Evolutionary conservation across 2,888 invertebrate species (phyloP).

Genomic region (Lymantria dispar): DNA sequence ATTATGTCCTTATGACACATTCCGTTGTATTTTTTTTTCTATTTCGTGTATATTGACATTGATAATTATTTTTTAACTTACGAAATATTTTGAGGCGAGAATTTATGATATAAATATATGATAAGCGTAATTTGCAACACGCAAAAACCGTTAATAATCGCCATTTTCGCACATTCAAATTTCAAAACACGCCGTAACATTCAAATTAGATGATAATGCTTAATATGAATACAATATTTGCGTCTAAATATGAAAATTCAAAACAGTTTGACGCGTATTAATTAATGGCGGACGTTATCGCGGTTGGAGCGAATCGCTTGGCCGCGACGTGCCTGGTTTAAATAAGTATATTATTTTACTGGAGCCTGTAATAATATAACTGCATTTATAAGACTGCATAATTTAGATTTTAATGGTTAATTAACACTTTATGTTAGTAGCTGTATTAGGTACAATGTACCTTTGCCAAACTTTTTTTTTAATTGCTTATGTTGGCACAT

Average conservation of each 20-base stretch:
- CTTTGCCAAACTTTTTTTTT: no score
- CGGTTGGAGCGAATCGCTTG: conserved; percentile 3
- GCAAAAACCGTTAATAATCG: background rate
- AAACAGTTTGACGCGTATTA: conserved; percentile 36
- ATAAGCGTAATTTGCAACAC: no score
- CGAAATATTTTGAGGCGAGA: no score
- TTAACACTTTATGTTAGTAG: background rate
- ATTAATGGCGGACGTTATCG: conserved; percentile 33
- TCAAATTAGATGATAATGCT: conserved; percentile 36
- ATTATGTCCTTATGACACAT: no score
- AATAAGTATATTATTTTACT: conserved; percentile 1
- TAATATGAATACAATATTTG: conserved; percentile 33
- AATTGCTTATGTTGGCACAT: no score
- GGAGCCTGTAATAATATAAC: conserved; percentile 9
- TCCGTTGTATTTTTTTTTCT: no score
- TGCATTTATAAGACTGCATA: background rate
- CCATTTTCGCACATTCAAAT: conserved; percentile 1
- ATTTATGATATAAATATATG: no score
- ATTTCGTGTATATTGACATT: no score
- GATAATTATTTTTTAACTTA: no score
- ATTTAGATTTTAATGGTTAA: background rate
- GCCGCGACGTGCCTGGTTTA: background rate
- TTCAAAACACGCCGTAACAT: conserved; percentile 15
- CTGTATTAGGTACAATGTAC: background rate
- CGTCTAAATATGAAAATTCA: conserved; percentile 35